A percentile compares a stretch with the other conserved stretches of the same genome.
These are phyloP conservation scores for Arvicanthis niloticus DNA, from an alignment of 2,113 vertebrate species.

Conservation along the genomic window DNA sequence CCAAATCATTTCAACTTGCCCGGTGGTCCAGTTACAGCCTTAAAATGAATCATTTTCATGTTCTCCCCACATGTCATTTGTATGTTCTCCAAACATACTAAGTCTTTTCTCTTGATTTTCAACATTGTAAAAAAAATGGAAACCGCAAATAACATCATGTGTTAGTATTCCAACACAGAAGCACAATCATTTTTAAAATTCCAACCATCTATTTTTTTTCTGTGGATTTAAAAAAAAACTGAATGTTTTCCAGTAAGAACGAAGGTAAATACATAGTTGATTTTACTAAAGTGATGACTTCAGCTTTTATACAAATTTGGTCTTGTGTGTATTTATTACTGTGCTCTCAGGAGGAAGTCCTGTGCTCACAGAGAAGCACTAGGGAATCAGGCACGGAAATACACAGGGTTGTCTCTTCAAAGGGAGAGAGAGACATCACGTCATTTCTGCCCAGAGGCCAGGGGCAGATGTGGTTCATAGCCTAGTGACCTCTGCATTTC, in stretches of 20 bases:
- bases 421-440: neutral
- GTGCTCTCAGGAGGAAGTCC: neutral
- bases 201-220: neutral
- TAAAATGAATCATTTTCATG: neutral
- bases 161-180: constrained; percentile 22
- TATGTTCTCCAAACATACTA: neutral
- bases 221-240: neutral
- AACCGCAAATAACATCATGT: neutral
- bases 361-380: neutral
- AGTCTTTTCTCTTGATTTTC: neutral
- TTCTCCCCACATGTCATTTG: neutral
- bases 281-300: constrained; percentile 42
- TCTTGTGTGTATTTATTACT: neutral
- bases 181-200: constrained; percentile 16
- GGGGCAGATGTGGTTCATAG: neutral
- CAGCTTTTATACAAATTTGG: neutral
- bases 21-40: neutral
- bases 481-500: neutral
- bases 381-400: neutral
- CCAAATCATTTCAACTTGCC: neutral
- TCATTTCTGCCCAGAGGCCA: neutral
- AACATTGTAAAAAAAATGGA: neutral
- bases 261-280: neutral
- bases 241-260: neutral
- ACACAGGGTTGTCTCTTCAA: neutral